These are phyloP conservation scores for Cotesia glomerata DNA, from an alignment of 1,140 invertebrate genomes.

Conservation along the genomic window DNA sequence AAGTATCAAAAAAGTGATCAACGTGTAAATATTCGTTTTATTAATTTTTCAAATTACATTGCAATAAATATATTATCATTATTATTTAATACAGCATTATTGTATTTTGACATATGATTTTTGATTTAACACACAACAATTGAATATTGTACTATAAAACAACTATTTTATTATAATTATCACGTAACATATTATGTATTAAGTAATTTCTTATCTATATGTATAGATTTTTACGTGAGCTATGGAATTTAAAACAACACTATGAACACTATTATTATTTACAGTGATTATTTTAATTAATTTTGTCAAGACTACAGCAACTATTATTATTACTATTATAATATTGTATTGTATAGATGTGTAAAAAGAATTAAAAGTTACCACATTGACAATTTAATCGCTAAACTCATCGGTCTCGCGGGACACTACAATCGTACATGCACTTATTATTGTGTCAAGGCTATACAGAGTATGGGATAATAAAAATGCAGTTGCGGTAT, in stretches of 20 bases:
- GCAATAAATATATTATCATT: background rate
- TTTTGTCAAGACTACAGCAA: background rate
- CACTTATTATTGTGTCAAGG: slow-evolving; percentile 12
- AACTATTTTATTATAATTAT: too few species aligned
- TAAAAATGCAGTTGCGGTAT: slow-evolving; percentile 23
- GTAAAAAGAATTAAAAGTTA: background rate
- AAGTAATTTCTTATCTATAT: too few species aligned
- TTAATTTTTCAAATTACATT: background rate
- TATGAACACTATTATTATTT: too few species aligned
- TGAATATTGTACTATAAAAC: too few species aligned
- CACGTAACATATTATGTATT: too few species aligned
- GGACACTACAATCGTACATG: background rate
- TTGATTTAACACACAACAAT: too few species aligned
- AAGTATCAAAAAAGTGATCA: background rate
- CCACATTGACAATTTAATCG: background rate
- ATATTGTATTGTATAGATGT: background rate
- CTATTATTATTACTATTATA: background rate
- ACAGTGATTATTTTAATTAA: too few species aligned
- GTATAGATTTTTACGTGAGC: too few species aligned
- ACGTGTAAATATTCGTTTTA: slow-evolving; percentile 12
- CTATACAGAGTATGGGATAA: slow-evolving; percentile 10
- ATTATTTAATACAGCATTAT: background rate
- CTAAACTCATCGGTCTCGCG: background rate
- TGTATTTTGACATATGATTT: too few species aligned
- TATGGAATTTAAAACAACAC: too few species aligned